phyloP scores from a whole-genome alignment of 2,113 vertebrate species.

The Thymallus thymallus region DNA sequence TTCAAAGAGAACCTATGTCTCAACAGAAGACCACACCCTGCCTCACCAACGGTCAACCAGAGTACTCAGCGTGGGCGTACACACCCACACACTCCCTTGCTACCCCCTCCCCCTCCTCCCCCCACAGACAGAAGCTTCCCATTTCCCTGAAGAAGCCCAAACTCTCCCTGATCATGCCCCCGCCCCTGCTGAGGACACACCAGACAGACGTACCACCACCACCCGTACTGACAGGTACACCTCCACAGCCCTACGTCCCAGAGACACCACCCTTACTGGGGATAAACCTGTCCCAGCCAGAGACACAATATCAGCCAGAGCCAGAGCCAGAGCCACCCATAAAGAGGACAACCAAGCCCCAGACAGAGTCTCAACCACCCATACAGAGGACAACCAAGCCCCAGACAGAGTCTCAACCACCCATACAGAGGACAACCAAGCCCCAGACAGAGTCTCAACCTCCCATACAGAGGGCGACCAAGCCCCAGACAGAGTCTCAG shows the following conservation, averaged over 20 bases:
- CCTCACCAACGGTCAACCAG: conserved; percentile 1
- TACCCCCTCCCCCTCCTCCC: conserved; percentile 23
- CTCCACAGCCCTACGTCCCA: neutral
- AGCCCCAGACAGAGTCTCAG: too few species aligned
- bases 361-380: too few species aligned
- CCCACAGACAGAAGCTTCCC: conserved; percentile 76
- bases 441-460: too few species aligned
- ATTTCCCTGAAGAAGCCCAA: conserved; percentile 83
- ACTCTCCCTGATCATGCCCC: conserved; percentile 71
- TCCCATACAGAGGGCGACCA: too few species aligned
- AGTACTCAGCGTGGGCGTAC: neutral
- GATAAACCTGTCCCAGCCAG: neutral
- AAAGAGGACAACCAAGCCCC: too few species aligned
- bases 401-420: neutral
- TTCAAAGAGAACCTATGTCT: neutral
- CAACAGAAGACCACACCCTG: neutral
- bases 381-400: too few species aligned
- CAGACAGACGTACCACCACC: neutral
- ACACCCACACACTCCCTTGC: neutral
- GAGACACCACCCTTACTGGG: neutral
- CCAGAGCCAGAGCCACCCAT: too few species aligned
- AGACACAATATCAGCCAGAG: neutral
- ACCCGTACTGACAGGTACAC: neutral
- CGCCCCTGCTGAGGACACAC: neutral
- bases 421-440: too few species aligned